A percentile compares a stretch with the other conserved stretches of the same genome.
These are phyloP conservation scores for Sphaerodactylus townsendi DNA, from an alignment of 2,113 vertebrate species.

Conservation along the genomic window DNA sequence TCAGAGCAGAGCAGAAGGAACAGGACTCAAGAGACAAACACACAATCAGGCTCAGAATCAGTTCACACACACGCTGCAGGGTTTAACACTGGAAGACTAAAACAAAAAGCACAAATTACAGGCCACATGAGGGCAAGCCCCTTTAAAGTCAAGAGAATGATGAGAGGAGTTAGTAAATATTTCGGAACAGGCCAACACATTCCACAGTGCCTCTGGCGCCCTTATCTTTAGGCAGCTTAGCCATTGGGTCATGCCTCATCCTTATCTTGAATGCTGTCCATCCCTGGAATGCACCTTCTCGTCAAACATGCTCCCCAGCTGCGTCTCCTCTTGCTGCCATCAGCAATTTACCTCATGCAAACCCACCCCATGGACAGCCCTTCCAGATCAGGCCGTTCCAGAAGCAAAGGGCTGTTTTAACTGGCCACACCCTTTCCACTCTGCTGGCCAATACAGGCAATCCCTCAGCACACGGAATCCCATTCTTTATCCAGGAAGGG, in stretches of 20 bases:
- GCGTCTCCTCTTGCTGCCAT: constrained; percentile 19
- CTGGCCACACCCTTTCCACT: constrained; percentile 42
- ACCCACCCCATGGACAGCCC: constrained; percentile 17
- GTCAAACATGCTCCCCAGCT: neutral
- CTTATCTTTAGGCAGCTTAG: constrained; percentile 33
- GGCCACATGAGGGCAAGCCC: neutral
- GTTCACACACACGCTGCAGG: neutral
- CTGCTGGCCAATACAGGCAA: neutral
- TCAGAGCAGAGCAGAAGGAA: neutral
- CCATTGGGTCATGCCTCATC: neutral
- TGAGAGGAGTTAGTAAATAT: neutral
- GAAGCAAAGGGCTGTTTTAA: constrained; percentile 38
- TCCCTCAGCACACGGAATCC: neutral
- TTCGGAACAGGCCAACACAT: constrained; percentile 26
- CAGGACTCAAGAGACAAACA: neutral
- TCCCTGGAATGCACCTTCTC: neutral
- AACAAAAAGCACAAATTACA: neutral
- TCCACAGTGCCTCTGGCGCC: neutral
- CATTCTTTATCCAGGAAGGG: neutral
- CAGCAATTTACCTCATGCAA: constrained; percentile 35
- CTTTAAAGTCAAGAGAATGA: neutral
- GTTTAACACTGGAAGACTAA: neutral
- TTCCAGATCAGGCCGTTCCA: constrained; percentile 35
- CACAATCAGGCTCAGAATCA: neutral
- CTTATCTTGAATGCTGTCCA: constrained; percentile 13